Percentiles rank a stretch among this genome's conserved stretches.
These are phyloP conservation scores for Ormyrus rosae DNA, from an alignment of 2,888 invertebrate genomes.

Conservation along the genomic window DNA sequence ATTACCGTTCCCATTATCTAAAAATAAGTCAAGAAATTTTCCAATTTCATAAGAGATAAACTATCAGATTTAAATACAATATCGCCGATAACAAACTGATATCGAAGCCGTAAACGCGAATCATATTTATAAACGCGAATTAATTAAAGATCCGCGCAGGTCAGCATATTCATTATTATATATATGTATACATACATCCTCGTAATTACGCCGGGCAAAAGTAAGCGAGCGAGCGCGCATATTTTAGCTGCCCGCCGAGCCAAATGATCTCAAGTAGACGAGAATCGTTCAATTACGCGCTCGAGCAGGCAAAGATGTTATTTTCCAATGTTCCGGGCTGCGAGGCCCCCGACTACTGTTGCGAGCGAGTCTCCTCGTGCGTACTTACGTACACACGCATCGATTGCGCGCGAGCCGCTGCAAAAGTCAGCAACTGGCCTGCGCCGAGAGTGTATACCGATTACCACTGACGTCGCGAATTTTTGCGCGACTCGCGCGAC, in stretches of 20 bases:
- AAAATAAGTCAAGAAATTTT: too few species aligned
- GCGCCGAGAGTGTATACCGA: background rate
- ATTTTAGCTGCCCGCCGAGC: conserved; percentile 13
- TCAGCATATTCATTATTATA: too few species aligned
- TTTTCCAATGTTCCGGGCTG: conserved; percentile 42
- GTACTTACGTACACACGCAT: background rate
- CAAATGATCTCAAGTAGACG: conserved; percentile 47
- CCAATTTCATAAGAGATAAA: too few species aligned
- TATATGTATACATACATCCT: too few species aligned
- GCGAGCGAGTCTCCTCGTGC: background rate
- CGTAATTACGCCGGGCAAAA: background rate
- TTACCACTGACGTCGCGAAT: conserved; percentile 12
- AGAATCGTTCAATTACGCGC: conserved; percentile 55
- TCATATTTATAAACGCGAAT: too few species aligned
- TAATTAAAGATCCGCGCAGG: too few species aligned
- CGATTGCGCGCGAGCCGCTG: conserved; percentile 31
- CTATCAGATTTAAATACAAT: too few species aligned
- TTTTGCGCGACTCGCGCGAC: conserved; percentile 17
- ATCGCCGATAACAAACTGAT: too few species aligned
- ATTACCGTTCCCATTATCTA: too few species aligned
- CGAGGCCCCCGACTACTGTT: background rate
- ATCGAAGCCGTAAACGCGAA: too few species aligned
- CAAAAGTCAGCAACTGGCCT: background rate
- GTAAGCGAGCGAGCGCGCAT: conserved; percentile 12
- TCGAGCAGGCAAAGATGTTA: conserved; percentile 42